A percentile compares a stretch with the other conserved stretches of the same genome.
Evolutionary conservation across 1,140 invertebrate species (phyloP).

Genomic region (Cydia splendana): DNA sequence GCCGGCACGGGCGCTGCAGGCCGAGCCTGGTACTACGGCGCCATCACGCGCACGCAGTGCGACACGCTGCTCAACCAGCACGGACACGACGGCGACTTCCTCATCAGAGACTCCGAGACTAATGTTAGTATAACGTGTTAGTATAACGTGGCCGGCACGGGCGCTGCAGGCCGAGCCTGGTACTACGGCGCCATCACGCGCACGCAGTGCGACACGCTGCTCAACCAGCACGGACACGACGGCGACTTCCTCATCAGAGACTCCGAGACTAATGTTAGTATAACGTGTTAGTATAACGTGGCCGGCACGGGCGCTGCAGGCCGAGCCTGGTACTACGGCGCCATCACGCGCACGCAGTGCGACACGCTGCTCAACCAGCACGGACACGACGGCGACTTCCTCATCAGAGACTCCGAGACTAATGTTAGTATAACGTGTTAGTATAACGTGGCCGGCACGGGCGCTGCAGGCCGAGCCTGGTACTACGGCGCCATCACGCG

Average conservation of each 20-base stretch:
- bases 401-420: conserved; percentile 98
- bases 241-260: conserved; percentile 99
- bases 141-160: too few species aligned
- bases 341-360: conserved; percentile 96
- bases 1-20: too few species aligned
- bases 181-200: conserved; percentile 98
- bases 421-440: too few species aligned
- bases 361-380: conserved; percentile 96
- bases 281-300: too few species aligned
- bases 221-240: conserved; percentile 96
- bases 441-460: too few species aligned
- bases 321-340: conserved; percentile 98
- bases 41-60: background rate
- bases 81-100: too few species aligned
- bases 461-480: conserved; percentile 45
- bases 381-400: conserved; percentile 98
- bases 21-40: too few species aligned
- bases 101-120: too few species aligned
- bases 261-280: conserved; percentile 85
- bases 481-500: background rate
- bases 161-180: conserved; percentile 94
- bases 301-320: too few species aligned
- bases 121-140: too few species aligned
- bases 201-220: conserved; percentile 95
- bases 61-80: too few species aligned